phyloP scores from a whole-genome alignment of 2,888 invertebrate genomes.

The Choristoneura rosaceana region DNA sequence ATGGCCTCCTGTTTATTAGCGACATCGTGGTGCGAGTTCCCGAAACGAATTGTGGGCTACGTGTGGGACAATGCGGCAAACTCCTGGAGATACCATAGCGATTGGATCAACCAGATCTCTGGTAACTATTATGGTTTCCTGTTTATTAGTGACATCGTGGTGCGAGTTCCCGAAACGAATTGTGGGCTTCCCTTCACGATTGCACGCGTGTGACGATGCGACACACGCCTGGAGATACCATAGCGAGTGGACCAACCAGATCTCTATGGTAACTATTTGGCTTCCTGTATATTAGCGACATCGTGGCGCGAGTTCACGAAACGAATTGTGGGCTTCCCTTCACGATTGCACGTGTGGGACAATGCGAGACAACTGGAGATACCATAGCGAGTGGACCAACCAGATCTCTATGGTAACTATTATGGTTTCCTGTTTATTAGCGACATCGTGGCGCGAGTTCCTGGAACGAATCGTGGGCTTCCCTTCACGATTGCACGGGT shows the following conservation, averaged over 20 bases:
- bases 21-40: slow-evolving; percentile 94
- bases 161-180: slow-evolving; percentile 98
- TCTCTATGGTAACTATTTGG: slow-evolving; percentile 91
- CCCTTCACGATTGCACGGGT: slow-evolving; percentile 90
- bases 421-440: background rate
- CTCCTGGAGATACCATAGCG: slow-evolving; percentile 97
- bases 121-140: slow-evolving; percentile 80
- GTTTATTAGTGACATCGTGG: slow-evolving; percentile 82
- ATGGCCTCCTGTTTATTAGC: background rate
- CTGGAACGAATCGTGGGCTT: slow-evolving; percentile 98
- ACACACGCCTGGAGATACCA: slow-evolving; percentile 96
- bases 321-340: slow-evolving; percentile 97
- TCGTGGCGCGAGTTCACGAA: slow-evolving; percentile 86
- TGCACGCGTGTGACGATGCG: slow-evolving; percentile 96
- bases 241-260: slow-evolving; percentile 98
- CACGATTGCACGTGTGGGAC: slow-evolving; percentile 97
- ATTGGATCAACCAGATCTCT: slow-evolving; percentile 98
- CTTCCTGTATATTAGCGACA: too few relatives aligned
- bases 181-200: slow-evolving; percentile 97
- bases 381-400: slow-evolving; percentile 99
- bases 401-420: slow-evolving; percentile 95
- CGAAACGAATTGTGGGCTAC: slow-evolving; percentile 98
- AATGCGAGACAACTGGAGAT: slow-evolving; percentile 95
- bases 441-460: slow-evolving; percentile 93
- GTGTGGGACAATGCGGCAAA: slow-evolving; percentile 95